Evolutionary conservation across 2,888 invertebrate genomes (phyloP), one percentile per base, ranked within the genome.

Genomic region (Invenusta paracnida): DNA sequence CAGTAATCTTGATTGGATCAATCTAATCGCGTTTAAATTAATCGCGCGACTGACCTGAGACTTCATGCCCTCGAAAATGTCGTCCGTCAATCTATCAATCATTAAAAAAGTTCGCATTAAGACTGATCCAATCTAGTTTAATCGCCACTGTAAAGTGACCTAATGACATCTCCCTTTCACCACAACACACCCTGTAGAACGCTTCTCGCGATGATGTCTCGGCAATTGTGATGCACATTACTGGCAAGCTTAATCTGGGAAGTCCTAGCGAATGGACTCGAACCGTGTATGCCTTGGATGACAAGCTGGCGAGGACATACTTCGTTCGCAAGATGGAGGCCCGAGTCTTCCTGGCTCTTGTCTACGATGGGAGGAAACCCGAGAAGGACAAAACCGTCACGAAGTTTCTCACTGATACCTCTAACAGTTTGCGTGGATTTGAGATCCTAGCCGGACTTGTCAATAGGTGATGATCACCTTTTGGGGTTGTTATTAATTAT

Each of bases 301-400:
- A 66, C 67, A 84, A 84, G 84, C 84, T 85, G 27, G 28, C 25
- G n/a, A 17, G 30, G 5, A 85, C 85, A 25, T 85, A 85, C 84
- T 85, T 83, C 30, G 48, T 85, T 13, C 30, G 84, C 85, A 85
- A 85, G 30, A 85, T 85, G 85, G 85, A 85, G 85, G 31, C 85
- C 23, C 84, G 85, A 0, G 83, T 85, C 11, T 83, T 27, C 84
- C 48, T 85, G 85, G 85, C 84, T 0, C 85, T 85, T 0, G 84
- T 85, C 29, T 83, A 30, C 27, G 30, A 25, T 27, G 83, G 83
- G 11, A 5, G 27, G 1, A 83, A 66, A 25, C 83, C 83, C 5
- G 48, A 66, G 30, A 30, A 23, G n/a, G 83, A 83, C 27, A 83
- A 83, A 25, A 30, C 66, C 27, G 25, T 83, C 29, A 13, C 27